Evolutionary conservation across 2,888 invertebrate species (phyloP).

Genomic region (Eilema griseolum): DNA sequence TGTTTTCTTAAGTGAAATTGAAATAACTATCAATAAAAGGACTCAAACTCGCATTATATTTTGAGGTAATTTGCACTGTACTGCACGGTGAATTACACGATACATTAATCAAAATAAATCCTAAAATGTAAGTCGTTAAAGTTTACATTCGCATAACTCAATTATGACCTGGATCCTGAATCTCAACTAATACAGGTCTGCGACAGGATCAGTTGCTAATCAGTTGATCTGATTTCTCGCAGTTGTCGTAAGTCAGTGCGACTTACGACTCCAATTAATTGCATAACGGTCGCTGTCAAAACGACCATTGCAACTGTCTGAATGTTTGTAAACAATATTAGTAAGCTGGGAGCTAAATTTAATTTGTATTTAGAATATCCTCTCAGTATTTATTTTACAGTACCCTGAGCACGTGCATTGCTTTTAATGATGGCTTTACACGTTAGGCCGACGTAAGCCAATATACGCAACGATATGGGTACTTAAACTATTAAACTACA

Average conservation of each 20-base stretch:
- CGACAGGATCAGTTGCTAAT: constrained; percentile 66
- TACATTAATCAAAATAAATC: neutral
- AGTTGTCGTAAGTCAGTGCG: constrained; percentile 43
- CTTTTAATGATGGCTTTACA: neutral
- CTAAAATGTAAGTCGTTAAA: neutral
- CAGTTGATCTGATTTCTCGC: constrained; percentile 65
- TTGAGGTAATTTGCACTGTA: no score
- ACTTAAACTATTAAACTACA: neutral
- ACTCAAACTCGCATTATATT: no score
- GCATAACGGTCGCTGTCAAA: constrained; percentile 40
- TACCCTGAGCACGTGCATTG: neutral
- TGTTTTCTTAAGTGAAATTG: no score
- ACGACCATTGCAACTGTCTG: constrained; percentile 30
- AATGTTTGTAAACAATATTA: constrained; percentile 46
- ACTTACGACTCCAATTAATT: constrained; percentile 45
- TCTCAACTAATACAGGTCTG: neutral
- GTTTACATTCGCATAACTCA: neutral
- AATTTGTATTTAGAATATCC: constrained; percentile 3
- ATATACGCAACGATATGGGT: neutral
- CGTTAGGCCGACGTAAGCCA: neutral
- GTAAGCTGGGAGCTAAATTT: constrained; percentile 11
- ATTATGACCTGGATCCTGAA: neutral
- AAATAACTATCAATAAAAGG: no score
- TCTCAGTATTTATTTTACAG: neutral
- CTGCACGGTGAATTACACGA: no score